Percentiles rank a stretch among this genome's conserved stretches.
Evolutionary conservation across 2,113 vertebrate species (phyloP).

Genomic region (Labeo catla): DNA sequence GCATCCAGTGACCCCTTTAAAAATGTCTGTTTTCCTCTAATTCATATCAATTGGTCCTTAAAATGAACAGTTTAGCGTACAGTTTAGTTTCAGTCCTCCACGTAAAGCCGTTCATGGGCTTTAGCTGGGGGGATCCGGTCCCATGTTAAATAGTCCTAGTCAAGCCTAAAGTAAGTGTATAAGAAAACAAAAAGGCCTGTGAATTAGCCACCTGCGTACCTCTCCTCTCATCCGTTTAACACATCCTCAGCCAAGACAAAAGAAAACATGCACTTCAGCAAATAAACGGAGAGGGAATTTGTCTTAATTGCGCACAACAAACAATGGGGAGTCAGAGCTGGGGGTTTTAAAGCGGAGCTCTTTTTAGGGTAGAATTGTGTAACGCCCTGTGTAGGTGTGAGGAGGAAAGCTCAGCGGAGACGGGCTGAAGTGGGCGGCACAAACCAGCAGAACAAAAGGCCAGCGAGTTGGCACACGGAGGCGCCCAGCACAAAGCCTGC

Average conservation of each 20-base stretch:
- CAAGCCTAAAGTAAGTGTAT: slow-evolving; percentile 72
- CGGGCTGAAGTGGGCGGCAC: slow-evolving; percentile 26
- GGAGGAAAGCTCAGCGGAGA: slow-evolving; percentile 57
- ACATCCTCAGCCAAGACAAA: slow-evolving; percentile 23
- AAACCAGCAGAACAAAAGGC: slow-evolving; percentile 34
- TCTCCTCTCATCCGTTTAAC: slow-evolving; percentile 59
- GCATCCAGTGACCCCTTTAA: no score
- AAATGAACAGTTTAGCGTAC: not conserved
- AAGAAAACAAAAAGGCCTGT: slow-evolving; percentile 75
- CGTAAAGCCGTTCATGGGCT: slow-evolving; percentile 63
- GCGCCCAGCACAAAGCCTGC: slow-evolving; percentile 66
- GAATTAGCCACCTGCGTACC: slow-evolving; percentile 72
- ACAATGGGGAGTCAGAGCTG: slow-evolving; percentile 77
- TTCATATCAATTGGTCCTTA: not conserved
- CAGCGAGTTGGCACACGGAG: slow-evolving; percentile 74
- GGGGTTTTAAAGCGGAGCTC: slow-evolving; percentile 75
- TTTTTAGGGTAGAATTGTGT: slow-evolving; percentile 75
- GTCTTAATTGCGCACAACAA: slow-evolving; percentile 75
- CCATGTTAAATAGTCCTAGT: slow-evolving; percentile 70
- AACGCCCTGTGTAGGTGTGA: slow-evolving; percentile 78
- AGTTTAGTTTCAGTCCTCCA: not conserved
- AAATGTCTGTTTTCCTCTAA: not conserved
- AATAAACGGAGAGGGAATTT: slow-evolving; percentile 73
- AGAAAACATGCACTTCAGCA: slow-evolving; percentile 53
- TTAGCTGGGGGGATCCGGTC: slow-evolving; percentile 63